Evolutionary conservation across 2,797 vertebrate species (phyloP).

Genomic region (Mormyrops boulengeri): DNA sequence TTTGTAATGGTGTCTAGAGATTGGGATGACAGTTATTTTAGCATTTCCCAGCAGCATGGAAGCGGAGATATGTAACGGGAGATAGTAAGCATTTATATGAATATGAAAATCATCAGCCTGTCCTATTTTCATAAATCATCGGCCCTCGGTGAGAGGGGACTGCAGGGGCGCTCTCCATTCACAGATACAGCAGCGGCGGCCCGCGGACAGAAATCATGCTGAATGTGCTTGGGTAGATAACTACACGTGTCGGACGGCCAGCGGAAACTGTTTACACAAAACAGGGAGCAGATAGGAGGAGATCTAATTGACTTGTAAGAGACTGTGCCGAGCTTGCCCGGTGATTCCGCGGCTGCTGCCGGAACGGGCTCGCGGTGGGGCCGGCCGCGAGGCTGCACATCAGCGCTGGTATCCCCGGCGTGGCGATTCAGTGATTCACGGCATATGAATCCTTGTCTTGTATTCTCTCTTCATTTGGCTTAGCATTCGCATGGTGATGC

Average conservation of each 20-base stretch:
- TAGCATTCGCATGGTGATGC: slow-evolving; percentile 58
- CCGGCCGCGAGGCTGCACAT: slow-evolving; percentile 58
- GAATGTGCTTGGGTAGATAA: slow-evolving; percentile 66
- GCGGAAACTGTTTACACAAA: slow-evolving; percentile 54
- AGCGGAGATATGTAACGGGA: slow-evolving; percentile 44
- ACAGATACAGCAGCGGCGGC: slow-evolving; percentile 52
- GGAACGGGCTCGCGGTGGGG: slow-evolving; percentile 42
- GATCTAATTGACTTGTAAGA: slow-evolving; percentile 63
- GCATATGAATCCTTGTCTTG: slow-evolving; percentile 56
- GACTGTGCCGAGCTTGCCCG: slow-evolving; percentile 41
- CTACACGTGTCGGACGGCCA: slow-evolving; percentile 49
- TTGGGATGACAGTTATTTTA: slow-evolving; percentile 51
- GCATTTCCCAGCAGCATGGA: slow-evolving; percentile 50
- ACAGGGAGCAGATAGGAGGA: slow-evolving; percentile 51
- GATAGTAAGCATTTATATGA: slow-evolving; percentile 57
- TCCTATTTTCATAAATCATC: slow-evolving; percentile 54
- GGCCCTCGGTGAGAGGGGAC: slow-evolving; percentile 49
- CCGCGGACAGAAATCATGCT: slow-evolving; percentile 57
- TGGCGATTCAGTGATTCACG: slow-evolving; percentile 58
- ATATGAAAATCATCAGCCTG: slow-evolving; percentile 51
- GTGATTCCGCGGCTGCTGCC: slow-evolving; percentile 52
- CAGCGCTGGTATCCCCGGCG: slow-evolving; percentile 67
- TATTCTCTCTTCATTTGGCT: slow-evolving; percentile 59
- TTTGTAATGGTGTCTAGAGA: slow-evolving; percentile 59
- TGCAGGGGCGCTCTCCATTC: slow-evolving; percentile 59